Evolutionary conservation across 2,113 vertebrate species (phyloP), one percentile per base, ranked within the genome.

Genomic region (Phalacrocorax carbo): DNA sequence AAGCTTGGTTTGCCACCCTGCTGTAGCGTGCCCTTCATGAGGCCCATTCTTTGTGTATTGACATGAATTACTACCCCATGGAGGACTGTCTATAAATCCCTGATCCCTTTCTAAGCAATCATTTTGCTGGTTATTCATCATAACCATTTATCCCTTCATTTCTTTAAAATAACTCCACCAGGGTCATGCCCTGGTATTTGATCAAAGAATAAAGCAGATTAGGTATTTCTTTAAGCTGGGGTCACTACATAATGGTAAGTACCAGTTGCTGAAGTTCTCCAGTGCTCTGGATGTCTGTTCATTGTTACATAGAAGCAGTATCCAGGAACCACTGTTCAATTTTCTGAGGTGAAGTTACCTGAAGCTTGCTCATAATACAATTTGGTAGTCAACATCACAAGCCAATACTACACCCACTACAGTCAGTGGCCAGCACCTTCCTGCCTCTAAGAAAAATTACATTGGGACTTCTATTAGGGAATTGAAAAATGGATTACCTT

Each of bases 401-500:
- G 40, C 77, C 52, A 61, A 34, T 68, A 26, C 20, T 72, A 40
- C 26, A 79, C 40, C 60, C 16, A 7, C 40, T 76, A 72, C 21
- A 58, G 27, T 91, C 73, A 36, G 25, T 18, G 40, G 57, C 73
- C 64, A 84, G 72, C 44, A 71, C 57, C 29, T 80, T 55, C 30
- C 64, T 86, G 75, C 55, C 82, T 86, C 82, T 51, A 65, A 85
- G 71, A 96, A 89, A 94, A 94, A 88, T 80, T 44, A 83, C 32
- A 32, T 5, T 77, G 58, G 29, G 80, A 70, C n/a, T 80, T 80
- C 52, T 68, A 82, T 65, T 40, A 91, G 75, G 55, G 94, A 87
- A 93, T 92, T 91, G 65, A 29, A 86, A 88, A 95, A 92, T 85
- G 21, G 49, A 96, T 98, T 98, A 98, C 98, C 98, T 98, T 94